phyloP scores from a whole-genome alignment of 2,797 vertebrate genomes.

The Phrynocephalus vlangalii region DNA sequence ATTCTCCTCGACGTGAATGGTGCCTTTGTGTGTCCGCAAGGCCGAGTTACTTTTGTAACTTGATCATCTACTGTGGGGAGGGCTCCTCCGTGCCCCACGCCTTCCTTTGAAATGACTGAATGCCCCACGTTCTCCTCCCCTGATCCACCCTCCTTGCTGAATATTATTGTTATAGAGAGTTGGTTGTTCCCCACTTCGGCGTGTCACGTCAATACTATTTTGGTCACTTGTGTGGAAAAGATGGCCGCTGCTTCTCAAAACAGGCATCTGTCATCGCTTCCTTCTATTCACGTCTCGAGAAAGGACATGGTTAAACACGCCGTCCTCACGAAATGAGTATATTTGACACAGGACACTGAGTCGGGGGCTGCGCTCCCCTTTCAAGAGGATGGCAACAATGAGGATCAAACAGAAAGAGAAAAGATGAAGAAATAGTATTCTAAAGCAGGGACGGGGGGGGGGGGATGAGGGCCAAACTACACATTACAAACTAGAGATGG shows the following conservation, averaged over 20 bases:
- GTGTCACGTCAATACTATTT: fast-evolving
- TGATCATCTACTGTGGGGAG: slow-evolving; percentile 4
- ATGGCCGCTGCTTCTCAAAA: neutral
- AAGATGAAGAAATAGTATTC: slow-evolving; percentile 2
- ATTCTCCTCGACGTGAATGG: slow-evolving; percentile 60
- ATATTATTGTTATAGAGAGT: neutral
- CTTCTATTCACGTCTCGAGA: neutral
- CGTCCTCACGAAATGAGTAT: fast-evolving
- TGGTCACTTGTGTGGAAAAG: neutral
- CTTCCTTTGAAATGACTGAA: neutral
- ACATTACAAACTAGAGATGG: neutral
- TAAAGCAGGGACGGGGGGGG: fast-evolving
- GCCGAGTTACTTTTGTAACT: slow-evolving; percentile 50
- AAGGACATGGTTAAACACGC: fast-evolving
- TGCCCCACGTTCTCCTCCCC: slow-evolving; percentile 1
- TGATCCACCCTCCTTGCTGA: neutral
- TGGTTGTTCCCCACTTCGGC: neutral
- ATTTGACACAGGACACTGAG: neutral
- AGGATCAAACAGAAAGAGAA: neutral
- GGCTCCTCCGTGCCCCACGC: neutral
- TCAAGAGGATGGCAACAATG: neutral
- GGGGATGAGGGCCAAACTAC: neutral
- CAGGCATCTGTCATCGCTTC: neutral
- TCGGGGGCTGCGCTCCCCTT: neutral
- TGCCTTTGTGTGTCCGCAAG: slow-evolving; percentile 65